phyloP scores from a whole-genome alignment of 1,140 invertebrate genomes.

The Procambarus virginalis region DNA sequence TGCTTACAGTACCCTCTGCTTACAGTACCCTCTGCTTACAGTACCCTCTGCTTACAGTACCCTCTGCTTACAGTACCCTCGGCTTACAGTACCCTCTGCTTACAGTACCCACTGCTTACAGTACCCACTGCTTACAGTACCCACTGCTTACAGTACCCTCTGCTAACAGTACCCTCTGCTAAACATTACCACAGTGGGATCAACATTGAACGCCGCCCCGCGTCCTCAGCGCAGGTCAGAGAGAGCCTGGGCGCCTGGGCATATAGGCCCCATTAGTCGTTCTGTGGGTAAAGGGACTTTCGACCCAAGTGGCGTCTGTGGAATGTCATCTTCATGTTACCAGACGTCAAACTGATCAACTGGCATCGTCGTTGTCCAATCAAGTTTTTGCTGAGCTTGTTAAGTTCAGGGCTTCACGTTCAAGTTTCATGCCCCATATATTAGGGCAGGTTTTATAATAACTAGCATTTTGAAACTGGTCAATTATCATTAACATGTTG shows the following conservation, averaged over 20 bases:
- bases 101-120: no score
- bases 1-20: no score
- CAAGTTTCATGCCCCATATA: neutral
- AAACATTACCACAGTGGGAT: neutral
- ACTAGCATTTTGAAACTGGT: neutral
- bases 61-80: no score
- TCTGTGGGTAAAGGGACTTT: neutral
- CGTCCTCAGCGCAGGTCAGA: neutral
- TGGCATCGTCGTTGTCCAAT: neutral
- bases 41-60: no score
- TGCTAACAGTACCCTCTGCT: no score
- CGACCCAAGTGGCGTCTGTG: neutral
- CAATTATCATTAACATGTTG: no score
- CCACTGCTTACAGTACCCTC: no score
- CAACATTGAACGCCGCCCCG: neutral
- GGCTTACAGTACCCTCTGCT: no score
- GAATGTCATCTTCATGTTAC: neutral
- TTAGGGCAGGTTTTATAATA: neutral
- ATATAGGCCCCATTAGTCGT: neutral
- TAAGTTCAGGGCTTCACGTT: neutral
- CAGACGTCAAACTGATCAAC: constrained; percentile 10
- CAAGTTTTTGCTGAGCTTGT: constrained; percentile 1
- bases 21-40: no score
- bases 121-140: no score
- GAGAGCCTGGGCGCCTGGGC: no score